These are phyloP conservation scores for Sander lucioperca DNA, from an alignment of 2,113 vertebrate genomes.

Conservation along the genomic window DNA sequence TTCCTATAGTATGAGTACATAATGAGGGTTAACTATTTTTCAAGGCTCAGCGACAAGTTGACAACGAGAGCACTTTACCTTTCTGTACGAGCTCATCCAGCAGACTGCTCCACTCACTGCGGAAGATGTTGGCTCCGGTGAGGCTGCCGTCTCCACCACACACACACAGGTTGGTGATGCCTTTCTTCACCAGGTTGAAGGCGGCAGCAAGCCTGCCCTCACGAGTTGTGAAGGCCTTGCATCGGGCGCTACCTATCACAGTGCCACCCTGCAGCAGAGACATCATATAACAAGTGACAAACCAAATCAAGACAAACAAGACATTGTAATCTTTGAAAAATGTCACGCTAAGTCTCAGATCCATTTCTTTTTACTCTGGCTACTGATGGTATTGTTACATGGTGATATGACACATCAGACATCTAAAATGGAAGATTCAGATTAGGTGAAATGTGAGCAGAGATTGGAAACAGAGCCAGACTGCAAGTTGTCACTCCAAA, in stretches of 20 bases:
- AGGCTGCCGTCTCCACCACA: conserved; percentile 96
- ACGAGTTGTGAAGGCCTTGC: conserved; percentile 90
- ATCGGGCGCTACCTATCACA: conserved; percentile 93
- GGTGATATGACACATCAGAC: neutral
- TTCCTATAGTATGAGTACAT: neutral
- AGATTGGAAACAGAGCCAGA: neutral
- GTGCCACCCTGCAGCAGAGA: conserved; percentile 89
- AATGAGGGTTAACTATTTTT: neutral
- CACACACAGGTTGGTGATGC: conserved; percentile 96
- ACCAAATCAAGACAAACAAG: neutral
- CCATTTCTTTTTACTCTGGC: no score
- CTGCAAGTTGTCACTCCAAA: neutral
- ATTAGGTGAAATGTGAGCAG: neutral
- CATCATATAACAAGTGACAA: conserved; percentile 2
- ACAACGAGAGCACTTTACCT: conserved; percentile 75
- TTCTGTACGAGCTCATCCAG: conserved; percentile 89
- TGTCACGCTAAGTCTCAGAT: neutral
- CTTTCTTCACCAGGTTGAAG: conserved; percentile 90
- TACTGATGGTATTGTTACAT: neutral
- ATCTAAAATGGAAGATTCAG: neutral
- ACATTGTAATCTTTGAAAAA: neutral
- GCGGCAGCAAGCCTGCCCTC: conserved; percentile 89
- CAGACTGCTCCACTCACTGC: conserved; percentile 90
- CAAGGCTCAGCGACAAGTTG: neutral
- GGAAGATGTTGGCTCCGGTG: conserved; percentile 94